Conservation (phyloP, 1,140 invertebrate genomes). For the Pseudomyrmex concolor region DNA sequence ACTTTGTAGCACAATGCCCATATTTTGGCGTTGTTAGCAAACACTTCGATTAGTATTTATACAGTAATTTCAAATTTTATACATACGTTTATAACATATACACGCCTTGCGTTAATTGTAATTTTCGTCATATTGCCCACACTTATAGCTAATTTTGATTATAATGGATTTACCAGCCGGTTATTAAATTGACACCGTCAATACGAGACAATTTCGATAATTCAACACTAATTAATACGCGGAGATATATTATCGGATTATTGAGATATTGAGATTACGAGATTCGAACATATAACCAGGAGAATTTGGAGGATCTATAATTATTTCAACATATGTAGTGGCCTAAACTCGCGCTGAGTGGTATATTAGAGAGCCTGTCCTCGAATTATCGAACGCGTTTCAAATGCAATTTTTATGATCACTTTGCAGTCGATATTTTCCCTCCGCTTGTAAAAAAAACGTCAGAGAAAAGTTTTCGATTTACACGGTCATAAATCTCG, state of each 20-base stretch:
- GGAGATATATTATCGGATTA: constrained; percentile 44
- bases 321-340: not conserved
- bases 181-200: constrained; percentile 12
- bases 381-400: not conserved
- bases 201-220: constrained; percentile 43
- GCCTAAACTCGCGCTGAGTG: too few species aligned
- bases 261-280: constrained; percentile 32
- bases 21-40: not conserved
- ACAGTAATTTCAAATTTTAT: constrained; percentile 12
- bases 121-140: constrained; percentile 13
- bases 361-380: too few species aligned
- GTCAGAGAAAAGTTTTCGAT: not conserved
- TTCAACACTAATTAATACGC: constrained; percentile 45
- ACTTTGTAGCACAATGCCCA: not conserved
- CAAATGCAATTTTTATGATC: not conserved
- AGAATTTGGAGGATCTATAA: constrained; percentile 27
- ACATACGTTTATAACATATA: not conserved
- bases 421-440: not conserved
- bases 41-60: not conserved
- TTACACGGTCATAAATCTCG: constrained; percentile 21
- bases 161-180: constrained; percentile 6
- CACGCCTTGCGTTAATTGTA: not conserved
- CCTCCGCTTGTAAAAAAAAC: not conserved
- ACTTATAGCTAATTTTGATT: constrained; percentile 9
- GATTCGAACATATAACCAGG: constrained; percentile 21